These are phyloP conservation scores for Pteronura brasiliensis DNA, from an alignment of 2,113 vertebrate species.

Conservation along the genomic window DNA sequence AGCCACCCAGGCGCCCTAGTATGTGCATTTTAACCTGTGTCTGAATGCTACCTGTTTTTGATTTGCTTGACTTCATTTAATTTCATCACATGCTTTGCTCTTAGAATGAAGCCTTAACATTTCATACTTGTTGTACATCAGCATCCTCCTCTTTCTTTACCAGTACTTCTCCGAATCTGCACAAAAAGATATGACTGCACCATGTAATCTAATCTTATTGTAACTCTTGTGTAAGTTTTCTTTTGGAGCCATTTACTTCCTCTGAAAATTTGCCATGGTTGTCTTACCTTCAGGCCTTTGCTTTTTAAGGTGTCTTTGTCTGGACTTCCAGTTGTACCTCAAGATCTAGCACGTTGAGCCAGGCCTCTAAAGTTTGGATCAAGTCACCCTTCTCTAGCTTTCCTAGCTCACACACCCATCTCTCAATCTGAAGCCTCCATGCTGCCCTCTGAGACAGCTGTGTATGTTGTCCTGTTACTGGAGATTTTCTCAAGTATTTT, in stretches of 20 bases:
- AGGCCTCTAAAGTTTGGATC: neutral
- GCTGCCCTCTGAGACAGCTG: neutral
- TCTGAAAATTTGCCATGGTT: neutral
- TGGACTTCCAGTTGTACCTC: neutral
- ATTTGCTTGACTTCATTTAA: neutral
- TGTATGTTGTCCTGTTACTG: fast-evolving
- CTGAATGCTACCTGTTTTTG: neutral
- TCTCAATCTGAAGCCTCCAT: neutral
- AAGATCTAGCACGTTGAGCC: neutral
- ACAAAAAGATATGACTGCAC: neutral
- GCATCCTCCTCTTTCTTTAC: neutral
- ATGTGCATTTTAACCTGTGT: neutral
- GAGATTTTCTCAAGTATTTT: neutral
- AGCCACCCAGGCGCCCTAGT: too few species aligned
- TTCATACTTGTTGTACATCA: neutral
- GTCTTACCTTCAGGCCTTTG: neutral
- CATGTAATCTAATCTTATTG: neutral
- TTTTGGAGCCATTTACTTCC: neutral
- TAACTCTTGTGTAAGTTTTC: neutral
- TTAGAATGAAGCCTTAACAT: neutral
- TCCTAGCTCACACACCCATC: neutral
- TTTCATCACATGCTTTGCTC: neutral
- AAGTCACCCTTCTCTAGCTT: neutral
- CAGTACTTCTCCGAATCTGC: neutral
- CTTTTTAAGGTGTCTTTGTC: neutral